Base-by-base conservation (phyloP, 2,113 vertebrate species). In the Tetrao urogallus region DNA sequence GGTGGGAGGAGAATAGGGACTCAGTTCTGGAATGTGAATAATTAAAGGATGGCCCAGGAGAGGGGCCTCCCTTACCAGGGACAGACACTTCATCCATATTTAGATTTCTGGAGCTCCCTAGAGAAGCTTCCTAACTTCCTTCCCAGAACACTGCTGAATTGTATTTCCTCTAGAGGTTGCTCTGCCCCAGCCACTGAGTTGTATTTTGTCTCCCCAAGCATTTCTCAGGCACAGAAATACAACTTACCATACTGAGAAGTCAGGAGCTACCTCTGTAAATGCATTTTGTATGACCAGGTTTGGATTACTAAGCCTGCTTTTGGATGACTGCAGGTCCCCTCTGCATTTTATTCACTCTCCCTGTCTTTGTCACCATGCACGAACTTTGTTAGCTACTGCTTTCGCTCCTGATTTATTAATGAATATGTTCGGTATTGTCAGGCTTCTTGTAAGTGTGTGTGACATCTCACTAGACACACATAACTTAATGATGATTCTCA, bases 241-340 rank as follows among this genome's bases (percentile, higher is more conserved):
- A n/a, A 34, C 71, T 82, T 54, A 8, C 1, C 42, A 56, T 34
- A 60, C 43, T 74, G 56, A 63, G 60, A 63, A 77, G 42, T 1
- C 0, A 0, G 22, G 45, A 81, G 40, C 75, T 86, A 13, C 38
- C 30, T 61, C 67, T 66, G 25, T 38, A 52, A 65, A 76, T 40
- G 11, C 0, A 16, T 52, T 85, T 82, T 47, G 3, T 34, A 19
- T 32, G 10, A 2, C 4, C 13, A 3, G 1, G 4, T 50, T 48
- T 42, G 54, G 64, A 6, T 14, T 48, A 1, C 5, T 38, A 6
- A 25, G 4, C 34, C 48, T 65, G 63, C 6, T 88, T 11, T 8
- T 60, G 42, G 56, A 10, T 60, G 38, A 30, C 42, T 76, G 22
- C 19, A 1, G 1, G 18, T 58, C 9, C 28, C 83, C 20, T 36